A percentile compares a stretch with the other conserved stretches of the same genome.
Evolutionary conservation across 2,113 vertebrate species (phyloP).

Genomic region (Amazona vittata): DNA sequence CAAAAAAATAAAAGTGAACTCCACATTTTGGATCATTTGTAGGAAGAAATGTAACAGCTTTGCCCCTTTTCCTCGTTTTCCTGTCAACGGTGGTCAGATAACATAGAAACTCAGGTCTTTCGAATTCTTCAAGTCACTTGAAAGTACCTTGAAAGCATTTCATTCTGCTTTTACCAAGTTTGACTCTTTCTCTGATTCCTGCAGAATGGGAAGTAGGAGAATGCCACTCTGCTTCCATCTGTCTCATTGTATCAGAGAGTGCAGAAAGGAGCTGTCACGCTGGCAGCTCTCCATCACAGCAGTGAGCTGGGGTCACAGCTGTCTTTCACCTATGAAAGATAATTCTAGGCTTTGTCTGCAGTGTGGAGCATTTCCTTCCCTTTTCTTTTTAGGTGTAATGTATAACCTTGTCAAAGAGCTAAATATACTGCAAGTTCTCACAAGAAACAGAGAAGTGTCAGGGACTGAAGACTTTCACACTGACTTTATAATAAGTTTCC

Average conservation of each 20-base stretch:
- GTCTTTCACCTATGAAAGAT: slow-evolving; percentile 65
- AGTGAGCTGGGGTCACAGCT: slow-evolving; percentile 27
- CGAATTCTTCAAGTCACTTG: not conserved
- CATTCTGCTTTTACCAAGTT: slow-evolving; percentile 22
- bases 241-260: slow-evolving; percentile 28
- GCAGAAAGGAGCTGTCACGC: slow-evolving; percentile 56
- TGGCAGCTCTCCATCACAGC: slow-evolving; percentile 26
- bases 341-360: slow-evolving; percentile 55
- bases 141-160: slow-evolving; percentile 17
- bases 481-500: slow-evolving; percentile 38
- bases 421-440: slow-evolving; percentile 48
- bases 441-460: slow-evolving; percentile 59
- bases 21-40: not conserved
- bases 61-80: not conserved
- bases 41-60: not conserved
- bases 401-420: slow-evolving; percentile 68
- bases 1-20: not conserved
- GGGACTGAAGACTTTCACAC: slow-evolving; percentile 45
- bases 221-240: slow-evolving; percentile 12
- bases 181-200: not conserved
- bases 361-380: slow-evolving; percentile 32
- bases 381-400: slow-evolving; percentile 60
- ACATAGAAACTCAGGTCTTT: slow-evolving; percentile 16
- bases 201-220: not conserved
- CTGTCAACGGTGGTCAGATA: slow-evolving; percentile 14